Percentiles rank a stretch among this genome's conserved stretches.
Conservation (phyloP, 2,797 vertebrate genomes). For the Thamnophis elegans region DNA sequence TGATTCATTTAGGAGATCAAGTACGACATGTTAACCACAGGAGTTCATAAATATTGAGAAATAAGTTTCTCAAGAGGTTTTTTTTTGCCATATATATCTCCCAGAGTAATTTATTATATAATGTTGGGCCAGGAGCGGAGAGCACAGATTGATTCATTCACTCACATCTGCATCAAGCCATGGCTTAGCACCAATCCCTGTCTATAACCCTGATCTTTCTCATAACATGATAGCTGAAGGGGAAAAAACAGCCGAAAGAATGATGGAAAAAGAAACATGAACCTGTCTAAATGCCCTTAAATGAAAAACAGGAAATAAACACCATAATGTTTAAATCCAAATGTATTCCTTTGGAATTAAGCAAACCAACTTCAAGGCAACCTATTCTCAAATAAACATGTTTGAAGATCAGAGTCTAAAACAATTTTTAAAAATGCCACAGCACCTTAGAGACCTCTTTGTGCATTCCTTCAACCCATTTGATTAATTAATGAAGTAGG, state of each 20-base stretch:
- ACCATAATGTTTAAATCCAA: not conserved
- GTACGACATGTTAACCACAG: not conserved
- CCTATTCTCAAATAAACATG: not conserved
- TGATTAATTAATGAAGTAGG: not conserved
- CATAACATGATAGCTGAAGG: not conserved
- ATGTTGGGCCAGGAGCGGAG: not conserved
- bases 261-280: not conserved
- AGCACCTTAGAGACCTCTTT: not conserved
- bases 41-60: not conserved
- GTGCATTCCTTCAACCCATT: not conserved
- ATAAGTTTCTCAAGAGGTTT: not conserved
- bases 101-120: not conserved
- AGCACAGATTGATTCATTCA: not conserved
- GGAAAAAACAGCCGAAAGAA: not conserved
- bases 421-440: not conserved
- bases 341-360: not conserved
- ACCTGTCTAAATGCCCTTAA: not conserved
- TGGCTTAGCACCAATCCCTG: not conserved
- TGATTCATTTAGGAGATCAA: constrained; percentile 6
- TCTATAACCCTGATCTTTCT: not conserved
- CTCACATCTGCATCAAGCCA: not conserved
- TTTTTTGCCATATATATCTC: not conserved
- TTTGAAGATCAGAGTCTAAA: not conserved
- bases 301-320: not conserved
- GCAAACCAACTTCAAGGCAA: not conserved